Conservation (phyloP, 2,797 vertebrate genomes). For the Labeo calbasu region DNA sequence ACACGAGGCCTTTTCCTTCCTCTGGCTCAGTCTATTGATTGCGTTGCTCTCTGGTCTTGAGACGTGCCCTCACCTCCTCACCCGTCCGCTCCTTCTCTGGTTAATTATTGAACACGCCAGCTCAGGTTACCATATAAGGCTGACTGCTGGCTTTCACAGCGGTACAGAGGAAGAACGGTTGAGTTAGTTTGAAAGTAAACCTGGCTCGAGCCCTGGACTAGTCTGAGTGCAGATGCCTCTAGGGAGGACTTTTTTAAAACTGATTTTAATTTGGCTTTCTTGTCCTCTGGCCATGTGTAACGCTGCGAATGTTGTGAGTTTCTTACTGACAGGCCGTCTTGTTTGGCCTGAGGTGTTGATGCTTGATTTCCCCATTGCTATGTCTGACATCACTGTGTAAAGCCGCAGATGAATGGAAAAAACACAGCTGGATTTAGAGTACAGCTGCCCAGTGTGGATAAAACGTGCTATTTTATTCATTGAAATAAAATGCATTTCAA, state of each 20-base stretch:
- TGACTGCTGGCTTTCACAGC: conserved; percentile 55
- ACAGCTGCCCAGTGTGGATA: not conserved
- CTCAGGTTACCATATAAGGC: conserved; percentile 62
- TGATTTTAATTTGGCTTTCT: conserved; percentile 59
- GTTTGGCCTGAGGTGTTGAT: conserved; percentile 31
- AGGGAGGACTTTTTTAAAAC: not conserved
- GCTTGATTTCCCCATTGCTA: conserved; percentile 34
- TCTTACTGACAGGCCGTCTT: conserved; percentile 13
- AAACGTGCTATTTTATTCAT: not conserved
- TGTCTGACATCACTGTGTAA: conserved; percentile 30
- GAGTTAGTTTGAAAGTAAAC: conserved; percentile 53
- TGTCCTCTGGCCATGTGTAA: conserved; percentile 53
- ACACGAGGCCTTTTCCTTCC: conserved; percentile 9
- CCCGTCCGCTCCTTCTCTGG: conserved; percentile 41
- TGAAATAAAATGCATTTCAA: not conserved
- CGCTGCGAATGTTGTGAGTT: not conserved
- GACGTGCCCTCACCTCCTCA: conserved; percentile 43
- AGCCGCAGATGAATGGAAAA: conserved; percentile 30
- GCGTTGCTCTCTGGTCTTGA: conserved; percentile 54
- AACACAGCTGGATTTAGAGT: not conserved
- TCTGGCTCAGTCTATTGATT: conserved; percentile 45
- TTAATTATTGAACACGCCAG: conserved; percentile 62
- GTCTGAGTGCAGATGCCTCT: conserved; percentile 34
- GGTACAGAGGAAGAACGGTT: conserved; percentile 45
- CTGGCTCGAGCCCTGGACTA: conserved; percentile 18